A percentile compares a stretch with the other conserved stretches of the same genome.
Conservation (phyloP, 2,888 invertebrate species). For the Drosophila birchii region DNA sequence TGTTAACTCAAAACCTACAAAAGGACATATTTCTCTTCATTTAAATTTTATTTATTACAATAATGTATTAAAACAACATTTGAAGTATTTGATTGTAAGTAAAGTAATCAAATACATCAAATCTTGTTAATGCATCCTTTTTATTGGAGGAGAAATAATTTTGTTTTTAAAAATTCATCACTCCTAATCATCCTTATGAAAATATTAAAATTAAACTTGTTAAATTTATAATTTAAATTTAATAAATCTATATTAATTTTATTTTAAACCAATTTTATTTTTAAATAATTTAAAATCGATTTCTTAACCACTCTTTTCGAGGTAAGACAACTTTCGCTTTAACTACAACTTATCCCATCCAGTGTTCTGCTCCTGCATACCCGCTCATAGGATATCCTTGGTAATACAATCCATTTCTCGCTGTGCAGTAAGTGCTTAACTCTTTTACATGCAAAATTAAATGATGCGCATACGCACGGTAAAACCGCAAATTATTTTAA, state of each 20-base stretch:
- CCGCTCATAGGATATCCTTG: not conserved
- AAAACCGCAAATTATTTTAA: slow-evolving; percentile 84
- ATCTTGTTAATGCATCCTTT: too few relatives aligned
- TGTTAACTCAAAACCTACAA: too few relatives aligned
- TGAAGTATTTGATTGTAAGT: too few relatives aligned
- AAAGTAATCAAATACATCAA: too few relatives aligned
- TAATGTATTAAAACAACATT: too few relatives aligned
- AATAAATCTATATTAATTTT: not conserved
- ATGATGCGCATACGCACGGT: slow-evolving; percentile 84
- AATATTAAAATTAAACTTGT: not conserved
- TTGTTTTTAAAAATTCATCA: too few relatives aligned
- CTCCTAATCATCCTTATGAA: too few relatives aligned
- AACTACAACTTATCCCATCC: not conserved
- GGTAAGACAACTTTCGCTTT: not conserved
- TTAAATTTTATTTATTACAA: too few relatives aligned
- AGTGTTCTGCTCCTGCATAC: not conserved
- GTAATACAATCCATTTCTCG: slow-evolving; percentile 32
- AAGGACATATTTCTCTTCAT: too few relatives aligned
- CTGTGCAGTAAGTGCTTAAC: slow-evolving; percentile 78
- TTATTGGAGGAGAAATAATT: too few relatives aligned
- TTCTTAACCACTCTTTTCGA: not conserved
- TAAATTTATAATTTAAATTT: not conserved
- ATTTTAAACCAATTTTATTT: not conserved
- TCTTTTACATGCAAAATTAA: slow-evolving; percentile 81
- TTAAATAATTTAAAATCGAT: not conserved